Evolutionary conservation across 92 coral and sea anemone species (phyloP).

Genomic region (Chrysogorgia sp.): DNA sequence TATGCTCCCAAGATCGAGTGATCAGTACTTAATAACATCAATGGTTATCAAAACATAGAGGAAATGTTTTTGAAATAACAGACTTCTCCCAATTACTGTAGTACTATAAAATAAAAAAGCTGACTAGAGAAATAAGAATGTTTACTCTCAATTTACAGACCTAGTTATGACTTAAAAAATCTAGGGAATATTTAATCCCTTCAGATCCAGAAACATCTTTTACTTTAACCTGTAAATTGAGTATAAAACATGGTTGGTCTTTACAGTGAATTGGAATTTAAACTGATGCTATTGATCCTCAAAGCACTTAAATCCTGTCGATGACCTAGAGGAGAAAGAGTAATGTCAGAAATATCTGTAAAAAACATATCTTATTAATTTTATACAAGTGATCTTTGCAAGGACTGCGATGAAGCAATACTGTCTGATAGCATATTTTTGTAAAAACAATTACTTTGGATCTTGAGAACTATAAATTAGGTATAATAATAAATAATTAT

Average conservation of each 20-base stretch:
- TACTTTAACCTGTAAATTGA: neutral
- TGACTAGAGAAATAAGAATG: too few species aligned
- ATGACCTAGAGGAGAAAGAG: slow-evolving; percentile 71
- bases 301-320: slow-evolving; percentile 88
- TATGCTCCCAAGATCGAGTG: too few species aligned
- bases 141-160: too few species aligned
- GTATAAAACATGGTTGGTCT: neutral
- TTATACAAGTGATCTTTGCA: too few species aligned
- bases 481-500: too few species aligned
- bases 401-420: too few species aligned
- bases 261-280: slow-evolving; percentile 55
- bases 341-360: neutral
- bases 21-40: too few species aligned
- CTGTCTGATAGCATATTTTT: neutral
- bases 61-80: too few species aligned
- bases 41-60: too few species aligned
- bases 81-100: too few species aligned
- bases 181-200: neutral
- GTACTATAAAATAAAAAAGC: too few species aligned
- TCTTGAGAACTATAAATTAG: neutral
- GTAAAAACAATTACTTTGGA: neutral
- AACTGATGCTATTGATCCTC: slow-evolving; percentile 71
- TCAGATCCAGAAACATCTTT: neutral
- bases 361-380: neutral
- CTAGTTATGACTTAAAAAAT: too few species aligned